phyloP scores from a whole-genome alignment of 2,113 vertebrate species.

The Ranitomeya imitator region DNA sequence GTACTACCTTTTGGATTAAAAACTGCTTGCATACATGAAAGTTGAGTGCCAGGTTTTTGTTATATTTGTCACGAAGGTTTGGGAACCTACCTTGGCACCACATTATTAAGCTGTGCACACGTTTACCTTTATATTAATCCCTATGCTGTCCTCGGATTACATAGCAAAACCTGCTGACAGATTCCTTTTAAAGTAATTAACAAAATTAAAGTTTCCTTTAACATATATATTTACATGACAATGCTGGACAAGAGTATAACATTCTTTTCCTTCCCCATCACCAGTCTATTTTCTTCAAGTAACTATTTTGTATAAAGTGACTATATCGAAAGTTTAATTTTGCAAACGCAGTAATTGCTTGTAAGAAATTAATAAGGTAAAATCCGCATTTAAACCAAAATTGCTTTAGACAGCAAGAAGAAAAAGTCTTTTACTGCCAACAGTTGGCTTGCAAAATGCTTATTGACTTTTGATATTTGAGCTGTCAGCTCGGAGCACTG shows the following conservation, averaged over 20 bases:
- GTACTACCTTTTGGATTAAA: no score
- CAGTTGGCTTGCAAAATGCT: conserved; percentile 15
- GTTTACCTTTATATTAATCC: no score
- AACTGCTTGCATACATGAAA: no score
- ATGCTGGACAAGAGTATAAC: not conserved
- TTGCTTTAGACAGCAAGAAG: conserved; percentile 23
- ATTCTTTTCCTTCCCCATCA: not conserved
- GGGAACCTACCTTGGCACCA: no score
- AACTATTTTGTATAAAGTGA: not conserved
- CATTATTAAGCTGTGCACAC: no score
- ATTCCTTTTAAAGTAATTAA: not conserved
- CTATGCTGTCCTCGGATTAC: no score
- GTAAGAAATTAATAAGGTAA: conserved; percentile 6
- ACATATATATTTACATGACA: not conserved
- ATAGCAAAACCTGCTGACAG: no score
- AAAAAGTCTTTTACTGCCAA: conserved; percentile 6
- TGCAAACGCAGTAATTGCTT: not conserved
- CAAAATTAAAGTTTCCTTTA: not conserved
- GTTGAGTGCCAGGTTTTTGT: no score
- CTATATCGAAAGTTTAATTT: not conserved
- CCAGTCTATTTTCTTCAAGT: not conserved
- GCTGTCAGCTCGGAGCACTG: not conserved
- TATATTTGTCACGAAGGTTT: no score
- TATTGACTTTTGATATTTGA: conserved; percentile 22
- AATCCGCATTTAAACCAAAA: conserved; percentile 7